phyloP scores from a whole-genome alignment of 2,113 vertebrate genomes.

The Chascanopsetta lugubris region DNA sequence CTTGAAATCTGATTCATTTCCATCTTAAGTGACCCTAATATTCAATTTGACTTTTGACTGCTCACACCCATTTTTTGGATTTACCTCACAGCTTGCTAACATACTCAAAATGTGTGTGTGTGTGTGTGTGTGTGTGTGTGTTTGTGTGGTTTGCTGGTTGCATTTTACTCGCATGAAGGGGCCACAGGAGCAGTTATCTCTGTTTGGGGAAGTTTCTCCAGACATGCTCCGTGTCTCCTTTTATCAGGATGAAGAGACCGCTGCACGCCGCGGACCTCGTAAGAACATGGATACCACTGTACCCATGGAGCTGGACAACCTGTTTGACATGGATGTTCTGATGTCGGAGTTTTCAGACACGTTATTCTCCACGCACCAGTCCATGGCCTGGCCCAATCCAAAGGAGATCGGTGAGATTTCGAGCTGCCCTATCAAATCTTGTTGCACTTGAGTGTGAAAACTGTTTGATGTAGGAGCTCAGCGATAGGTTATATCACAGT shows the following conservation, averaged over 20 bases:
- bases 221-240: constrained; percentile 83
- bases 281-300: constrained; percentile 84
- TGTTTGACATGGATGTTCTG: constrained; percentile 94
- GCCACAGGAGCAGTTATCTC: constrained; percentile 81
- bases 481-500: too few relatives aligned
- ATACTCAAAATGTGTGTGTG: constrained; percentile 52
- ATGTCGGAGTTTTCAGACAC: constrained; percentile 97
- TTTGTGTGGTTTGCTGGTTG: constrained; percentile 72
- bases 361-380: constrained; percentile 95
- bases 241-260: constrained; percentile 90
- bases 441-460: too few relatives aligned
- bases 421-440: too few relatives aligned
- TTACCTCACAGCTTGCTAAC: constrained; percentile 2
- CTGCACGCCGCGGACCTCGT: constrained; percentile 72
- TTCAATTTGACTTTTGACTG: background rate
- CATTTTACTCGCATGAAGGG: constrained; percentile 74
- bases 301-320: constrained; percentile 94
- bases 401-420: constrained; percentile 89
- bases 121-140: constrained; percentile 61
- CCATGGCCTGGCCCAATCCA: constrained; percentile 91
- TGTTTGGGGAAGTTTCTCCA: constrained; percentile 85
- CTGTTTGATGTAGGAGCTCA: too few relatives aligned
- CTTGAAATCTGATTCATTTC: too few relatives aligned
- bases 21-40: too few relatives aligned
- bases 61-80: background rate